Evolutionary conservation across 1,140 invertebrate species (phyloP).

Genomic region (Camponotus pennsylvanicus): DNA sequence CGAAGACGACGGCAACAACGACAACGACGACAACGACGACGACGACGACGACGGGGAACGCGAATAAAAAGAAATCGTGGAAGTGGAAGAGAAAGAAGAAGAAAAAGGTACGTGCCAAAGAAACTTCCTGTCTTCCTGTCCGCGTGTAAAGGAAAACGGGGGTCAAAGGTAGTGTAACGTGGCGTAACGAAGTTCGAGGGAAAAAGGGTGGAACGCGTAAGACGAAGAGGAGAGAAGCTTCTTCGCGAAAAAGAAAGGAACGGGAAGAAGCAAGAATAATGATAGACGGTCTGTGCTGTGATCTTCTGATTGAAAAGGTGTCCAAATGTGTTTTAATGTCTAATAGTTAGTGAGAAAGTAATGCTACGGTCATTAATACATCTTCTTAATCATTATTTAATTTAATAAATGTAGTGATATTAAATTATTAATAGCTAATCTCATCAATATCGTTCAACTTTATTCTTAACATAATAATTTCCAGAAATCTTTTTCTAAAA

Average conservation of each 20-base stretch:
- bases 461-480: background rate
- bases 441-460: background rate
- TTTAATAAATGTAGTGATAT: background rate
- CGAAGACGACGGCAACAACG: background rate
- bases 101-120: conserved; percentile 65
- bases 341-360: background rate
- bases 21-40: background rate
- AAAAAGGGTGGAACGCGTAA: conserved; percentile 25
- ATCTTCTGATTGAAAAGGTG: conserved; percentile 8
- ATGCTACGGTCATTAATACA: background rate
- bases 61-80: conserved; percentile 18
- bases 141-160: conserved; percentile 51
- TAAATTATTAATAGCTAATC: background rate
- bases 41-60: background rate
- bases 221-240: conserved; percentile 22
- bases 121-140: conserved; percentile 69
- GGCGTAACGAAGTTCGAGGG: conserved; percentile 19
- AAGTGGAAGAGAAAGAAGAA: conserved; percentile 54
- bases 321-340: background rate
- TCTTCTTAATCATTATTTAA: background rate
- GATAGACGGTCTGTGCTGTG: conserved; percentile 35
- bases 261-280: conserved; percentile 41
- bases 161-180: conserved; percentile 46
- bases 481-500: background rate
- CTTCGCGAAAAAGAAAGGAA: conserved; percentile 34